A percentile compares a stretch with the other conserved stretches of the same genome.
Conservation (phyloP, 2,888 invertebrate species). For the Diaperis boleti region DNA sequence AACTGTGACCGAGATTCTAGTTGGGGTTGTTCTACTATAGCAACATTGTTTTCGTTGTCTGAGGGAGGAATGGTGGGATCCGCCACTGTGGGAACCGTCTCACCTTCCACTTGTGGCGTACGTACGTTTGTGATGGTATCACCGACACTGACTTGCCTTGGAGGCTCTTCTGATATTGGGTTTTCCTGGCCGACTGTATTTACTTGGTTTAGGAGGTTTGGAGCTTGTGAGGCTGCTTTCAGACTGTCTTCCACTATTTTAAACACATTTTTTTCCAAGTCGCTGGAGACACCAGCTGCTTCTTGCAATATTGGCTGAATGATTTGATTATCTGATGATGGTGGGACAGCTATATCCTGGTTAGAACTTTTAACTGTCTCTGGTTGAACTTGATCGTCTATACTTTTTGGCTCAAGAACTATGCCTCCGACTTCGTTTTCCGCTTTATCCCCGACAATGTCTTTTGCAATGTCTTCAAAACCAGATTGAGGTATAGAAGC, state of each 20-base stretch:
- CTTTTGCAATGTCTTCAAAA: not conserved
- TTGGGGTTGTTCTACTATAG: not conserved
- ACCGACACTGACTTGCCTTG: slow-evolving; percentile 15
- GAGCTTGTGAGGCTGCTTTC: slow-evolving; percentile 4
- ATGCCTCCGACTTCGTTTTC: not conserved
- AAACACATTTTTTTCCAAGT: slow-evolving; percentile 21
- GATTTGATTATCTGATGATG: not conserved
- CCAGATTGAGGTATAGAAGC: too few relatives aligned
- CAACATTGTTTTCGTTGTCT: not conserved
- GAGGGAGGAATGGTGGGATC: too few relatives aligned
- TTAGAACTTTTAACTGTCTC: not conserved
- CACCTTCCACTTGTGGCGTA: too few relatives aligned
- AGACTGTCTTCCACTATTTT: slow-evolving; percentile 34
- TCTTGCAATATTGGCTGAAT: not conserved
- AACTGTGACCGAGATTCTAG: not conserved
- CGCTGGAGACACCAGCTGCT: not conserved
- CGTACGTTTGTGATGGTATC: too few relatives aligned
- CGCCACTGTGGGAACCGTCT: too few relatives aligned
- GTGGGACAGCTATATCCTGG: not conserved
- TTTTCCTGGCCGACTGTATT: not conserved
- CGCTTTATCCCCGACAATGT: not conserved
- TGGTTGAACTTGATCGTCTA: too few relatives aligned
- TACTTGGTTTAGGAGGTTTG: not conserved
- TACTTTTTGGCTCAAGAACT: slow-evolving; percentile 1
- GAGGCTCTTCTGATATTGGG: slow-evolving; percentile 4